Base-by-base conservation (phyloP, 2,113 vertebrate species). In the Hemicordylus capensis region DNA sequence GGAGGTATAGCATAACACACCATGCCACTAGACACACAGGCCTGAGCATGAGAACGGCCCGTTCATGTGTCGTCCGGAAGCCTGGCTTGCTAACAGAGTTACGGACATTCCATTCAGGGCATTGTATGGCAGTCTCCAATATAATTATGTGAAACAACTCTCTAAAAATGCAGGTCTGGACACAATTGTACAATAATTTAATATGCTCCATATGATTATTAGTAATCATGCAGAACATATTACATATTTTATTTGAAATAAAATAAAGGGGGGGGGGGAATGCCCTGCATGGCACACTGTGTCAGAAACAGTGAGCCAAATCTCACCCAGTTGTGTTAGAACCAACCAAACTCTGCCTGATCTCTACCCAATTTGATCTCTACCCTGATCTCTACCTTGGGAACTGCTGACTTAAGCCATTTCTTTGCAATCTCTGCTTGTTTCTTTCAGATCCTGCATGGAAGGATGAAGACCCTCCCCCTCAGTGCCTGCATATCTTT, bases 401-500 rank as follows among this genome's bases (percentile, higher is more conserved):
- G n/a, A n/a, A n/a, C n/a, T n/a, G n/a, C n/a, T n/a, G n/a, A n/a
- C n/a, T 31, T 4, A 63, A 64, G 48, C 15, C 28, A 1, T 51
- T 85, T 17, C 67, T 61, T 69, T 78, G 20, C 20, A 2, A 56
- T 79, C 46, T 80, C 31, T 48, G 34, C 26, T 46, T 75, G 14
- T 75, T 15, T 28, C 26, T 80, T 83, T 51, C 76, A 87, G 86
- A 42, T 73, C 37, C 66, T 22, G 1, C 22, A 54, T 4, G n/a
- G 58, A 79, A 0, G 34, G 31, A 90, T 70, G 89, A 91, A 72
- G 87, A 92, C 0, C 1, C 37, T 59, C 66, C 85, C 75, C 3
- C 9, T 67, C 90, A 72, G 39, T 85, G 58, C 81, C 87, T 74
- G 69, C 67, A 80, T 59, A 44, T 80, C 42, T 28, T 8, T 24